These are phyloP conservation scores for Enteromius paludinosus DNA, from an alignment of 2,797 vertebrate genomes.

Conservation along the genomic window DNA sequence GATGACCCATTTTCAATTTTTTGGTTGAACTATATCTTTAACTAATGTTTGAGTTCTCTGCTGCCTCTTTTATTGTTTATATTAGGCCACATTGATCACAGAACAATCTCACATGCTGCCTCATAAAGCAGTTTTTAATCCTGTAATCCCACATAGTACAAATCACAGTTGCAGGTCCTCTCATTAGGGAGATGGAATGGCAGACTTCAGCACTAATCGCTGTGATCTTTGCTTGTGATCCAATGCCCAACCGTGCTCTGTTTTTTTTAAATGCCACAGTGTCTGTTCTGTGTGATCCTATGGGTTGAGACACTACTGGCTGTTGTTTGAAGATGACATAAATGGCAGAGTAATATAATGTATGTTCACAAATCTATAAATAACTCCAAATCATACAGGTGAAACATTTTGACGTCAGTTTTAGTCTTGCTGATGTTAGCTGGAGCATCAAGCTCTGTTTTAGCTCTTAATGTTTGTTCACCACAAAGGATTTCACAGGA, in stretches of 20 bases:
- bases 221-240: slow-evolving; percentile 28
- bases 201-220: slow-evolving; percentile 26
- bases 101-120: slow-evolving; percentile 26
- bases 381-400: not conserved
- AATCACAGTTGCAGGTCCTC: slow-evolving; percentile 28
- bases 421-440: slow-evolving; percentile 3
- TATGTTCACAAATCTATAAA: slow-evolving; percentile 13
- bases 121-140: slow-evolving; percentile 40
- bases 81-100: slow-evolving; percentile 14
- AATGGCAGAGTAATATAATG: not conserved
- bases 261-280: slow-evolving; percentile 17
- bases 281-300: slow-evolving; percentile 20
- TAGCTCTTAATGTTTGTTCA: not conserved
- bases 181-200: slow-evolving; percentile 33
- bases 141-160: slow-evolving; percentile 34
- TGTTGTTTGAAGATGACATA: slow-evolving; percentile 27
- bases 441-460: not conserved
- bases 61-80: slow-evolving; percentile 2
- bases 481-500: slow-evolving; percentile 13
- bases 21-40: slow-evolving; percentile 1
- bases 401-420: slow-evolving; percentile 12
- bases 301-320: slow-evolving; percentile 7
- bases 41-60: not conserved
- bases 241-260: not conserved
- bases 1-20: not conserved